Evolutionary conservation across 2,888 invertebrate genomes (phyloP), one percentile per base, ranked within the genome.

Genomic region (Barypeithes pellucidus): DNA sequence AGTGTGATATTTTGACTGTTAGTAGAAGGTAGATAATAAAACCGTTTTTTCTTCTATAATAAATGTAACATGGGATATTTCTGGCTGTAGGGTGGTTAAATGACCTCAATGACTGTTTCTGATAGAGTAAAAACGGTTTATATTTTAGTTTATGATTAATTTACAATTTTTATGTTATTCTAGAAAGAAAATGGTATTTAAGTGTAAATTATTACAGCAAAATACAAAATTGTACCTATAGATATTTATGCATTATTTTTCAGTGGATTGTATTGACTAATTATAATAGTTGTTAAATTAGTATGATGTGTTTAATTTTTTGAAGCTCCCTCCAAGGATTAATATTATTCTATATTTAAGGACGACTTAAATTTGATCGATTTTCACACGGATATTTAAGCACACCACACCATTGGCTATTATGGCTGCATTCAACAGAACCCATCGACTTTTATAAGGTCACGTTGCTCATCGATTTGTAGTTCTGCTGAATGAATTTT

Each of bases 141-240:
- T 61, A 43, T 43, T 61, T 61, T 61, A 61, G 61, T 61, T 61
- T 24, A 45, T 20, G 14, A 12, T 29, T 8, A 29, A 29, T 45
- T 43, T 43, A 41, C 45, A 9, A 16, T 45, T 61, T 61, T 61
- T 61, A 14, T 45, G 12, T 61, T 61, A 43, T 61, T 61, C 45
- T 43, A 61, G 45, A 41, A 33, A 7, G 0, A 12, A 16, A 33
- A 1, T 61, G 16, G 18, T 59, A 59, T 36, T 29, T 61, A 61
- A 61, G 61, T 29, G 45, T 61, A 61, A 61, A 61, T 61, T 61
- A 61, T 41, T 61, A 45, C 14, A 20, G 20, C 5, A 39, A 60
- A 39, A 60, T 61, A 33, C 45, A 43, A 45, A 61, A 45, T 45
- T 11, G 43, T 45, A 61, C 45, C 14, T 16, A 20, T 61, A 61